Base-by-base conservation (phyloP, 1,140 invertebrate genomes). In the Tribolium madens region DNA sequence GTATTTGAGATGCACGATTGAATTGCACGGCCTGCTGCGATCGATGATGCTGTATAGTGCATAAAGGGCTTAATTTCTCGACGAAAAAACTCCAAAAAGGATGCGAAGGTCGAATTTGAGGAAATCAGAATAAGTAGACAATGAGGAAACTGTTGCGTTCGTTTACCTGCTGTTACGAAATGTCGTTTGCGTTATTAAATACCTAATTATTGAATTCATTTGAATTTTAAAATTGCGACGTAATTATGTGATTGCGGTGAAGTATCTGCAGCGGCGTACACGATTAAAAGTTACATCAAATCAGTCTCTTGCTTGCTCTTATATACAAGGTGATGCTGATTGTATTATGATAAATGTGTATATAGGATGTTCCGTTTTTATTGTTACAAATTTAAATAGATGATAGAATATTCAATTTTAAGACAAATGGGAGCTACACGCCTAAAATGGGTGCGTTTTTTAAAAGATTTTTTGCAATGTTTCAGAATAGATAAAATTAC, bases 1-100 rank as follows among this genome's bases (percentile, higher is more conserved):
- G 70, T 73, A 53, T 57, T 76, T 60, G 78, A 74, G 75, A 79
- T 76, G 78, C 78, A 79, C 78, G 78, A 79, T 79, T 76, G 78
- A 76, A 68, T 76, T 76, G 68, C 73, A 70, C 60, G 26, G 69
- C 33, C 26, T 33, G 26, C 31, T 33, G 21, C 48, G 73, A 75
- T 68, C 60, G 73, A 78, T 75, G 68, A 46, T 42, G 21, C 50
- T 9, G 12, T 26, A 18, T 26, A 5, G 21, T 26, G 21, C 21
- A 26, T 5, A 26, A 3, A 5, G 21, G 21, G 1, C 21, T 26
- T 26, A 26, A 26, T 1, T 4, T 5, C 3, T 26, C 3, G 3
- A 26, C 3, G 3, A 26, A 26, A 26, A 26, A 26, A 31, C 52
- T 50, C 47, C 46, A 57, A 71, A 76, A 52, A 60, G 68, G 50